Evolutionary conservation across 2,113 vertebrate species (phyloP).

Genomic region (Colinus virginianus): DNA sequence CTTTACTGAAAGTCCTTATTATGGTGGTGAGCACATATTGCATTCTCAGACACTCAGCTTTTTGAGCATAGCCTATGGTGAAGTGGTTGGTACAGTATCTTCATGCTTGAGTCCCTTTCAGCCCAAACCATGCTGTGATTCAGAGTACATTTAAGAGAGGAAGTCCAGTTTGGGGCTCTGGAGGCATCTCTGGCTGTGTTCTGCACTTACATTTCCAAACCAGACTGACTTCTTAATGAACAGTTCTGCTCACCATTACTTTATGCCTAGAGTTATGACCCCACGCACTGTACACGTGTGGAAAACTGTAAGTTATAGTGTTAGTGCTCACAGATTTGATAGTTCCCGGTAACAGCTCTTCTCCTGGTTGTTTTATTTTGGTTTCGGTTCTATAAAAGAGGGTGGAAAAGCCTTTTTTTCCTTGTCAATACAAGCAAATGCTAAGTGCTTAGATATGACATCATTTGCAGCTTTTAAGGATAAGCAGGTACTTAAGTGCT

Average conservation of each 20-base stretch:
- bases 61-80: background rate
- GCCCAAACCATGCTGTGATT: too few relatives aligned
- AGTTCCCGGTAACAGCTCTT: background rate
- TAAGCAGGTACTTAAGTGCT: background rate
- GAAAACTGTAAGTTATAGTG: background rate
- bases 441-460: background rate
- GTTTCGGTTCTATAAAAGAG: background rate
- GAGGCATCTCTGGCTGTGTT: background rate
- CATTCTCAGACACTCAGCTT: background rate
- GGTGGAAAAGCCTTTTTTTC: background rate
- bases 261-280: fast-evolving
- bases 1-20: background rate
- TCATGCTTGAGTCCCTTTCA: background rate
- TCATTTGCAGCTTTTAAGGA: background rate
- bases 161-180: background rate
- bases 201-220: background rate
- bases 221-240: background rate
- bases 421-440: background rate
- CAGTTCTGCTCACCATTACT: fast-evolving
- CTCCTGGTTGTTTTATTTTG: background rate
- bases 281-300: too few relatives aligned
- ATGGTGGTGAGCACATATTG: background rate
- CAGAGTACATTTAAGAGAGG: fast-evolving
- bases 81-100: background rate
- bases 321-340: background rate